Evolutionary conservation across 1,140 invertebrate species (phyloP).

Genomic region (Pantala flavescens): DNA sequence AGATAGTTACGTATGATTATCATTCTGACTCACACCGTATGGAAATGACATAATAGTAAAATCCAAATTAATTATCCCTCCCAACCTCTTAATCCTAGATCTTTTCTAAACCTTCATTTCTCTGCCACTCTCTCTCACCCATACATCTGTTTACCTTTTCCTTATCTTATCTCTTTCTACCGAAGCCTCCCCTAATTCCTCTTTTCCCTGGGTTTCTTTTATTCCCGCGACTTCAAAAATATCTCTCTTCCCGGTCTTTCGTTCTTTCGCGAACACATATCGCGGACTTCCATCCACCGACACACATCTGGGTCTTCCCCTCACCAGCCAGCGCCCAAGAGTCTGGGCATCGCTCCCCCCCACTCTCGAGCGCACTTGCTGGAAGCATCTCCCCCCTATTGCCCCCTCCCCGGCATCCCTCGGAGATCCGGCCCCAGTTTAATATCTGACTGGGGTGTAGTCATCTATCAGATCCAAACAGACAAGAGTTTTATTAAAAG

Average conservation of each 20-base stretch:
- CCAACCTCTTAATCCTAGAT: no score
- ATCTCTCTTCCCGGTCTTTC: no score
- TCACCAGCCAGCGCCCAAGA: no score
- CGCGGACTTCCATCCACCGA: no score
- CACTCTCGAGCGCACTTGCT: not conserved
- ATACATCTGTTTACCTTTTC: not conserved
- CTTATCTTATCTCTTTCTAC: not conserved
- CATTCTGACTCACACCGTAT: no score
- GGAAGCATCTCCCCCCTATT: not conserved
- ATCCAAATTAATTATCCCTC: no score
- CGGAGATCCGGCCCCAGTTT: constrained; percentile 27
- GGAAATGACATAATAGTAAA: no score
- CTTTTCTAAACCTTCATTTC: not conserved
- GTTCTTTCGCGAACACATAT: no score
- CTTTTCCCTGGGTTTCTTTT: not conserved
- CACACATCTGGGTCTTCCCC: no score
- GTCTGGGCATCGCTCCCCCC: no score
- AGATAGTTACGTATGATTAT: no score
- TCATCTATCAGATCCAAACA: constrained; percentile 40
- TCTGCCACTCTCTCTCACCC: not conserved
- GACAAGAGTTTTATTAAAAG: constrained; percentile 38
- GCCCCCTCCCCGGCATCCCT: not conserved
- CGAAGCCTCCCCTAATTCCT: not conserved
- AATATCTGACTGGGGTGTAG: constrained; percentile 38
- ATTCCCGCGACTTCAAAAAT: not conserved